Conservation (phyloP, 2,113 vertebrate genomes). For the Pelmatolapia mariae region DNA sequence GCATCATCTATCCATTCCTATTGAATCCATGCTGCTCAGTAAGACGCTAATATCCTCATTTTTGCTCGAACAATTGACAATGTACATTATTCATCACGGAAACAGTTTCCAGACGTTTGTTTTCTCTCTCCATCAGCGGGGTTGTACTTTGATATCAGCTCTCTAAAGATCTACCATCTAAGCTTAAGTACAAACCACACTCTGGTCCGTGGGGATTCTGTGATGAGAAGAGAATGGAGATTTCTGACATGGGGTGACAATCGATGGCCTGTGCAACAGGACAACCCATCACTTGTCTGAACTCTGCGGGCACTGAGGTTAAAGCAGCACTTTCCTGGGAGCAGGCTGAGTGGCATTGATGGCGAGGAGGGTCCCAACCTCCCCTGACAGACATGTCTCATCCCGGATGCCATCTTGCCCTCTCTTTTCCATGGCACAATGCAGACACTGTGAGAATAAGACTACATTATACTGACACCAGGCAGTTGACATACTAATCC, state of each 20-base stretch:
- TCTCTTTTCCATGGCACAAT: constrained; percentile 1
- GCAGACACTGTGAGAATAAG: constrained; percentile 9
- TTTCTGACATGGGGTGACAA: constrained; percentile 31
- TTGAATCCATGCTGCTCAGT: background rate
- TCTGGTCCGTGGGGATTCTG: constrained; percentile 37
- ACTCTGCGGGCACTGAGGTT: constrained; percentile 39
- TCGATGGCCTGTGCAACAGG: constrained; percentile 29
- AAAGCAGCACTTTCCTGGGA: constrained; percentile 33
- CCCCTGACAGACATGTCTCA: constrained; percentile 58
- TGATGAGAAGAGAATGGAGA: constrained; percentile 7
- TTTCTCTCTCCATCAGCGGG: background rate
- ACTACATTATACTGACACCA: constrained; percentile 52
- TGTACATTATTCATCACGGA: background rate
- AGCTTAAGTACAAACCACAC: background rate
- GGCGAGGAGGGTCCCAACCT: constrained; percentile 61
- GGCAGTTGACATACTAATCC: constrained; percentile 64
- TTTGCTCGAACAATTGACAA: background rate
- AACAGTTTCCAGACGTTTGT: background rate
- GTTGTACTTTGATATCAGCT: constrained; percentile 19
- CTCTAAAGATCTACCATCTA: constrained; percentile 5
- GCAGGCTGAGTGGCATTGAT: constrained; percentile 60
- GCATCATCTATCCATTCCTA: background rate
- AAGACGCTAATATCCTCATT: background rate
- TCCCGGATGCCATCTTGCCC: constrained; percentile 38
- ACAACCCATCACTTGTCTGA: constrained; percentile 59